Conservation (phyloP, 2,113 vertebrate species). For the Neotragus moschatus region DNA sequence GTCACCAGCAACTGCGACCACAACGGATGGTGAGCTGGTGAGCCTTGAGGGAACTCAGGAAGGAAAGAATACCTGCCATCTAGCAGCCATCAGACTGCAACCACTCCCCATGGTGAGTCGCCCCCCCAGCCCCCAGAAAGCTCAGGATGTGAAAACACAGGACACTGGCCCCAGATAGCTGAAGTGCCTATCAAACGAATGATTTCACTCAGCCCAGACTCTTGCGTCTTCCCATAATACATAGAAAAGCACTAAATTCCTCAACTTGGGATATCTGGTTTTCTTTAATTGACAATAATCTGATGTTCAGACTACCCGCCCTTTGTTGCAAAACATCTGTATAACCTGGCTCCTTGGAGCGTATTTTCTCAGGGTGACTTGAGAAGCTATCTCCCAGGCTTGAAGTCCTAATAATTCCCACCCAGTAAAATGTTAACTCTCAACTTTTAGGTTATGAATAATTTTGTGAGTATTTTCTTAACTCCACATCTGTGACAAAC, state of each 20-base stretch:
- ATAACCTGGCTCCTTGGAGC: background rate
- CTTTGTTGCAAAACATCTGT: background rate
- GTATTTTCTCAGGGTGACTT: background rate
- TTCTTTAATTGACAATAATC: background rate
- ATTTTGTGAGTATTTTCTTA: background rate
- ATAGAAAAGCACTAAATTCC: background rate
- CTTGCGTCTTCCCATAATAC: background rate
- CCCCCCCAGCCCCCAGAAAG: background rate
- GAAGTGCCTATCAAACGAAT: background rate
- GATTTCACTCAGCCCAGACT: background rate
- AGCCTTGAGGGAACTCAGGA: background rate
- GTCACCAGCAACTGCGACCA: background rate
- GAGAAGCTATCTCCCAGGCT: background rate
- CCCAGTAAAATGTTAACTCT: background rate
- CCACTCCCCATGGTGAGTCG: background rate
- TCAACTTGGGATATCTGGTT: background rate
- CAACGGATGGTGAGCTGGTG: background rate
- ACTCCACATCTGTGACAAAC: background rate
- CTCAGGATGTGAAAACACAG: background rate
- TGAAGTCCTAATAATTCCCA: background rate
- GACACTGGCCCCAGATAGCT: background rate
- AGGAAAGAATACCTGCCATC: background rate
- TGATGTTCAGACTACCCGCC: background rate
- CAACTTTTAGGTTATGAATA: background rate
- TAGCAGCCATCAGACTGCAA: background rate